These are phyloP conservation scores for Chelonus formosanus DNA, from an alignment of 2,888 invertebrate species.

Conservation along the genomic window DNA sequence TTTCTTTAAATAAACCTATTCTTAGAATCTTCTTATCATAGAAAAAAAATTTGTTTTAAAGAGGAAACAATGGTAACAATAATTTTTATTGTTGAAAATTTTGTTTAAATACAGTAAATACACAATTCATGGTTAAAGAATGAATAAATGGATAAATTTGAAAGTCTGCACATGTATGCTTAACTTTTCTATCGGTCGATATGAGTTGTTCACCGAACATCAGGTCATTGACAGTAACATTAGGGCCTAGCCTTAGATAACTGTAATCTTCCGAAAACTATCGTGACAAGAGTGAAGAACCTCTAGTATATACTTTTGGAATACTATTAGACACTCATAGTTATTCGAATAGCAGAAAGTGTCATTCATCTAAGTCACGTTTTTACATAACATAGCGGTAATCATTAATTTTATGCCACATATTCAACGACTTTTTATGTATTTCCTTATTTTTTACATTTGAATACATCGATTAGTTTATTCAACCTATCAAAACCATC, in stretches of 20 bases:
- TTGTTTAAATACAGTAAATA: no score
- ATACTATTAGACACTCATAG: background rate
- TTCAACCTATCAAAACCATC: no score
- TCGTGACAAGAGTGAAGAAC: constrained; percentile 25
- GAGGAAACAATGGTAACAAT: no score
- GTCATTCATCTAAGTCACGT: constrained; percentile 19
- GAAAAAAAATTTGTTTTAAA: no score
- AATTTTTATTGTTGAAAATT: no score
- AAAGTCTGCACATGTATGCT: constrained; percentile 2
- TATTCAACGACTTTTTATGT: no score
- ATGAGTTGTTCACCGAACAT: background rate
- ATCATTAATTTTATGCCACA: no score
- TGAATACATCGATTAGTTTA: no score
- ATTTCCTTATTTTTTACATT: no score
- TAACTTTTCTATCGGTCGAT: constrained; percentile 17
- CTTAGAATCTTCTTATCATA: no score
- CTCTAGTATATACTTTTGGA: constrained; percentile 7
- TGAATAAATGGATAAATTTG: background rate
- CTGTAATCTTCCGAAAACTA: constrained; percentile 57
- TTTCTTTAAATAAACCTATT: no score
- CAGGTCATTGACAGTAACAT: constrained; percentile 59
- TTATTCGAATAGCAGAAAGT: background rate
- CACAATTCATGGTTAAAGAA: no score
- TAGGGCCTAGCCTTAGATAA: constrained; percentile 52
- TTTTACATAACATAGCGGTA: background rate